Percentiles rank a stretch among this genome's conserved stretches.
phyloP scores from a whole-genome alignment of 2,113 vertebrate genomes.

The Erythrocercus mccallii region DNA sequence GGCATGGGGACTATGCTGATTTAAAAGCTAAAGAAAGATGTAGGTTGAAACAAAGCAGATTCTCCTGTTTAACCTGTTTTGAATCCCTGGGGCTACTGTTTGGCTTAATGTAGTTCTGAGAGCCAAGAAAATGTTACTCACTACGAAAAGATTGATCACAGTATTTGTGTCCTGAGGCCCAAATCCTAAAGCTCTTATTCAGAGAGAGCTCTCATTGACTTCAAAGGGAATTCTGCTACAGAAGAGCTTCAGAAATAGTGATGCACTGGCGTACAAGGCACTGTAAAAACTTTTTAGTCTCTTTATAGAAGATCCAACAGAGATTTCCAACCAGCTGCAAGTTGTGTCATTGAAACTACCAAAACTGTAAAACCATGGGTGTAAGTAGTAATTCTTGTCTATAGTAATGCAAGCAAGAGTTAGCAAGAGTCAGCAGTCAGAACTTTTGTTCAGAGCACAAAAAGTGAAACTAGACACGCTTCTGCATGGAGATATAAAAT shows the following conservation, averaged over 20 bases:
- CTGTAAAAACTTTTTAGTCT: neutral
- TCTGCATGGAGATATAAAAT: neutral
- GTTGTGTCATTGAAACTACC: neutral
- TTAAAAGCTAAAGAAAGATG: neutral
- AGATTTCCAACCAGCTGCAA: neutral
- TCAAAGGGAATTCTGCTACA: slow-evolving; percentile 20
- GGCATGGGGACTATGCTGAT: neutral
- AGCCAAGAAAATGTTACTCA: slow-evolving; percentile 48
- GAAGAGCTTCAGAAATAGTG: neutral
- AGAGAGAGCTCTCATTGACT: slow-evolving; percentile 18
- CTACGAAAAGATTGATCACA: slow-evolving; percentile 2
- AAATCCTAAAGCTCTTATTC: slow-evolving; percentile 18
- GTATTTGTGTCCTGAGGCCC: slow-evolving; percentile 3
- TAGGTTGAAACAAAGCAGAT: slow-evolving; percentile 4
- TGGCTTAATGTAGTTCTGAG: slow-evolving; percentile 2
- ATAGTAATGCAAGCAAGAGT: neutral
- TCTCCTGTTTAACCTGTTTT: neutral
- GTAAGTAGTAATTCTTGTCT: neutral
- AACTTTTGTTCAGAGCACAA: neutral
- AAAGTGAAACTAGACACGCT: neutral
- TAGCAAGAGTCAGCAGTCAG: neutral
- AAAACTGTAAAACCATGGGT: neutral
- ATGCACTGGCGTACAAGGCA: neutral
- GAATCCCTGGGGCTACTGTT: neutral
- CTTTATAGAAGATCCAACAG: neutral